Percentiles rank a stretch among this genome's conserved stretches.
phyloP scores from a whole-genome alignment of 2,797 vertebrate genomes.

The Hypotaenidia okinawae region DNA sequence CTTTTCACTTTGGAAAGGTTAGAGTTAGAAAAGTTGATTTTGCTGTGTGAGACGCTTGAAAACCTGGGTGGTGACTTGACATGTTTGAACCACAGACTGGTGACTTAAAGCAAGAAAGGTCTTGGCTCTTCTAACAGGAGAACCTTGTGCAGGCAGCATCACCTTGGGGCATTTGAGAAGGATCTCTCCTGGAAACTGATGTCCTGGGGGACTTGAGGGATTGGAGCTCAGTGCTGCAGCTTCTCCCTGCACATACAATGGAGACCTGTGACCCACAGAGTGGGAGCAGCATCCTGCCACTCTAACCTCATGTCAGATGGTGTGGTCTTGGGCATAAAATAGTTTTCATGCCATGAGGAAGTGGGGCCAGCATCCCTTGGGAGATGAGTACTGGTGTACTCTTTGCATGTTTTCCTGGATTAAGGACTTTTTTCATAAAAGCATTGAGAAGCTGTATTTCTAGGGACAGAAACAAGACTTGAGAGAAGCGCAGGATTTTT shows the following conservation, averaged over 20 bases:
- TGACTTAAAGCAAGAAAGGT: not conserved
- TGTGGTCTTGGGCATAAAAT: accelerated
- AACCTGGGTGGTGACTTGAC: not conserved
- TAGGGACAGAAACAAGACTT: not conserved
- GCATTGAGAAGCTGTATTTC: not conserved
- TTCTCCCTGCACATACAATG: accelerated
- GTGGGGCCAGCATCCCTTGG: not conserved
- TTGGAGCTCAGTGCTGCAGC: not conserved
- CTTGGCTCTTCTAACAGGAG: not conserved
- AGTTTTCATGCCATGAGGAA: not conserved
- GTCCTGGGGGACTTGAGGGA: not conserved
- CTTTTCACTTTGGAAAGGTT: not conserved
- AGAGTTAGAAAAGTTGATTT: not conserved
- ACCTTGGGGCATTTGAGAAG: not conserved
- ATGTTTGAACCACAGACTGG: not conserved
- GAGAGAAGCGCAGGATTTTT: not conserved
- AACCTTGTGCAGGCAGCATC: not conserved
- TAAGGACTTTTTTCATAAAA: not conserved
- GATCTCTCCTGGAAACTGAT: not conserved
- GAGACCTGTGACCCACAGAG: not conserved
- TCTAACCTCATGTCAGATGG: accelerated
- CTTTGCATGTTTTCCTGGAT: not conserved
- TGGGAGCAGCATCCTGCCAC: not conserved
- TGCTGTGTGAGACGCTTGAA: not conserved
- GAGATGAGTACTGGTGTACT: not conserved